phyloP scores from a whole-genome alignment of 2,113 vertebrate species.

The Etheostoma cragini region DNA sequence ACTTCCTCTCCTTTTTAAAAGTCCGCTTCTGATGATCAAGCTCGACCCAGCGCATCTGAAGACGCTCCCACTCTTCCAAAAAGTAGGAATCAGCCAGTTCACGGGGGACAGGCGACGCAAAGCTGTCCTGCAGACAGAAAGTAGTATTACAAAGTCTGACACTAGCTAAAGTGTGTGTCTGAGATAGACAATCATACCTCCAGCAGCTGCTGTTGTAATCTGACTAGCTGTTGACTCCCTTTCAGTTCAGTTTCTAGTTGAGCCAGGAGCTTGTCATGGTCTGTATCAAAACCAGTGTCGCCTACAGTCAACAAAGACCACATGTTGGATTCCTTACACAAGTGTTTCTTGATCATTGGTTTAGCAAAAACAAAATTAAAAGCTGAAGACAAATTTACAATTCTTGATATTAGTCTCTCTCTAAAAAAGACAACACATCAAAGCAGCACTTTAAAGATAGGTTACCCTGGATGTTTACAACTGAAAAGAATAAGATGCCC shows the following conservation, averaged over 20 bases:
- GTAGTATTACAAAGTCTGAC: not conserved
- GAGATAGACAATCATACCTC: conserved; percentile 70
- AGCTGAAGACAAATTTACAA: not conserved
- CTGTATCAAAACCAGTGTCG: conserved; percentile 60
- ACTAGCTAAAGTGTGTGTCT: not conserved
- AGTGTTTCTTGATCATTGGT: rapidly evolving
- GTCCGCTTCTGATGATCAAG: conserved; percentile 78
- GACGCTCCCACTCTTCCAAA: conserved; percentile 85
- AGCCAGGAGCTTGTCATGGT: conserved; percentile 84
- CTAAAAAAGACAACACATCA: not conserved
- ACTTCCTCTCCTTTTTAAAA: conserved; percentile 84
- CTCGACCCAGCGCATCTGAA: conserved; percentile 73
- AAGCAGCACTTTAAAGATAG: not conserved
- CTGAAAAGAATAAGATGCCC: too few species aligned
- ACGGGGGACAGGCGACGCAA: conserved; percentile 49
- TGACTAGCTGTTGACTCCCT: conserved; percentile 80
- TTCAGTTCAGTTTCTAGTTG: conserved; percentile 80
- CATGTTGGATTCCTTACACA: not conserved
- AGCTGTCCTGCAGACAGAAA: conserved; percentile 70
- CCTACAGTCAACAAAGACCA: conserved; percentile 47
- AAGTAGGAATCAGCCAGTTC: conserved; percentile 80
- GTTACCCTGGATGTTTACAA: conserved; percentile 33
- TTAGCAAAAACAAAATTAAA: not conserved
- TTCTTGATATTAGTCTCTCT: not conserved
- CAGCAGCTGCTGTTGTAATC: conserved; percentile 80